These are phyloP conservation scores for Campoplex nolae DNA, from an alignment of 2,888 invertebrate genomes.

Conservation along the genomic window DNA sequence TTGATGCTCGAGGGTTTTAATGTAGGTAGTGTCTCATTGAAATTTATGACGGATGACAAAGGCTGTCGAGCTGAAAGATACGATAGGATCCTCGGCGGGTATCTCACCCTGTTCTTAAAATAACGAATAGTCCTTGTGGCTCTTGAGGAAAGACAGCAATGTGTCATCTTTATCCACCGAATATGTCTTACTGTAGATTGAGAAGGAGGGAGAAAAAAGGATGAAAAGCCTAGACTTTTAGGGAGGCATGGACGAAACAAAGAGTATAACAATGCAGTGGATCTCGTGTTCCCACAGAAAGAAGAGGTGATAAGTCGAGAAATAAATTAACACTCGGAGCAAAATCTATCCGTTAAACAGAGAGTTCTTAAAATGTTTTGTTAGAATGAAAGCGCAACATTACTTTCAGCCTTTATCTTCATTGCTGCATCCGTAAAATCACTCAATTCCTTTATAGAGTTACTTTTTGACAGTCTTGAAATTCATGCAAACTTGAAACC, in stretches of 20 bases:
- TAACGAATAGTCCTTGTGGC: conserved; percentile 30
- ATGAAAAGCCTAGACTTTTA: conserved; percentile 9
- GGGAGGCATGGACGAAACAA: conserved; percentile 18
- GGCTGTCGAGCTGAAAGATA: conserved; percentile 34
- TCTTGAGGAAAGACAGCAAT: conserved; percentile 29
- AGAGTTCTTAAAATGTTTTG: not conserved
- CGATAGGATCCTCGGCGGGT: conserved; percentile 28
- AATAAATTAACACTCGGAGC: not conserved
- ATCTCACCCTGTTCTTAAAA: conserved; percentile 20
- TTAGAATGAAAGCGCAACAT: not conserved
- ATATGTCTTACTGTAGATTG: conserved; percentile 10
- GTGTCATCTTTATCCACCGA: conserved; percentile 39
- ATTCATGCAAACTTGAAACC: too few relatives aligned
- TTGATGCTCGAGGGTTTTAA: conserved; percentile 30
- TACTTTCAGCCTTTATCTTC: not conserved
- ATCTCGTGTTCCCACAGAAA: not conserved
- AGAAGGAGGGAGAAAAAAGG: not conserved
- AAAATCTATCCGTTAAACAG: not conserved
- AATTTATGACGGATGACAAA: conserved; percentile 43
- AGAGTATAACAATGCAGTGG: conserved; percentile 8
- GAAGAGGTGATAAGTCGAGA: not conserved
- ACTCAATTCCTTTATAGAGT: too few relatives aligned
- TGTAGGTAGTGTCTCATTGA: conserved; percentile 21
- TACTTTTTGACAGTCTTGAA: too few relatives aligned
- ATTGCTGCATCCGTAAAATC: too few relatives aligned